Evolutionary conservation across 2,113 vertebrate species (phyloP).

Genomic region (Psittacula cyanocephala): DNA sequence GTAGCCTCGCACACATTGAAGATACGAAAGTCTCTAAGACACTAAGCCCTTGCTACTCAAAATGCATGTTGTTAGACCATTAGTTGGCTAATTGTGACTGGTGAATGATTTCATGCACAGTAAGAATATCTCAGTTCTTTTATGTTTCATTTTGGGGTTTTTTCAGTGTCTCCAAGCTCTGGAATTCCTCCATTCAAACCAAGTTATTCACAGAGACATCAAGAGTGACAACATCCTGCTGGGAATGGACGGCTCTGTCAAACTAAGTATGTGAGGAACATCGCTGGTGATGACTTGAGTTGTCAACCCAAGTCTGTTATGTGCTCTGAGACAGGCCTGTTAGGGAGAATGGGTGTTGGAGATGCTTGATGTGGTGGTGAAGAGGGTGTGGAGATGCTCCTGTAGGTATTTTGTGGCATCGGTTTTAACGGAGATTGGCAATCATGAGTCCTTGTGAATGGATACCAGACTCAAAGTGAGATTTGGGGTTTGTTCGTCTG

Average conservation of each 20-base stretch:
- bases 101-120: not conserved
- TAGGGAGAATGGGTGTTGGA: not conserved
- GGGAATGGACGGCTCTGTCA: conserved; percentile 97
- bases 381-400: not conserved
- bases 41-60: not conserved
- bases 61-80: not conserved
- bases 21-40: not conserved
- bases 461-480: not conserved
- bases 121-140: not conserved
- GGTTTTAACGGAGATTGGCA: not conserved
- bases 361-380: not conserved
- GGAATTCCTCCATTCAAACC: conserved; percentile 96
- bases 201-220: conserved; percentile 98
- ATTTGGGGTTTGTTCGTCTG: not conserved
- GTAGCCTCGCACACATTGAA: not conserved
- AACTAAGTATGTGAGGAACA: conserved; percentile 84
- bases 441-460: not conserved
- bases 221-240: conserved; percentile 98
- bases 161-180: conserved; percentile 92
- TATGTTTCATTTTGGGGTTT: not conserved
- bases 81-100: not conserved
- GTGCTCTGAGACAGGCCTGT: not conserved
- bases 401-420: not conserved
- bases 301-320: not conserved
- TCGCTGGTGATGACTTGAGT: not conserved